A percentile compares a stretch with the other conserved stretches of the same genome.
Evolutionary conservation across 2,797 vertebrate species (phyloP).

Genomic region (Aviceda cuculoides): DNA sequence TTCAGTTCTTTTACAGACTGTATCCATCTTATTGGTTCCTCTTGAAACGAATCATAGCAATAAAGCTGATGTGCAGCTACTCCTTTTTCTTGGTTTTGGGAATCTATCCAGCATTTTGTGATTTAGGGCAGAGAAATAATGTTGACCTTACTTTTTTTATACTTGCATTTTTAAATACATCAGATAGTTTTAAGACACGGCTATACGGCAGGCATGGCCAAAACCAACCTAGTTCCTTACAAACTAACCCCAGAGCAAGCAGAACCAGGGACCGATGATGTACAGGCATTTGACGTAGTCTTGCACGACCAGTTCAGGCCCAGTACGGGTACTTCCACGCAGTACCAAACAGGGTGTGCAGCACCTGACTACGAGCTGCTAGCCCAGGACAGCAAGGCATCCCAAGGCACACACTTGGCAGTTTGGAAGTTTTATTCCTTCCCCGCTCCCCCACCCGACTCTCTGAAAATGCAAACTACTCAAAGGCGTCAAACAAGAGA

Average conservation of each 20-base stretch:
- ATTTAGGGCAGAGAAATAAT: neutral
- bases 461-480: neutral
- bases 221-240: neutral
- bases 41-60: neutral
- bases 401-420: neutral
- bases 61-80: neutral
- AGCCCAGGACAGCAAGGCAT: neutral
- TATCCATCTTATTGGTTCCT: neutral
- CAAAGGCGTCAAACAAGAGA: neutral
- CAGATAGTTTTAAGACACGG: neutral
- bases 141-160: neutral
- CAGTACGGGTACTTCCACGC: neutral
- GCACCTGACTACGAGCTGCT: neutral
- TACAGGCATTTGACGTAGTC: neutral
- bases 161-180: neutral
- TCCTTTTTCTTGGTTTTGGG: neutral
- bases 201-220: neutral
- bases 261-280: neutral
- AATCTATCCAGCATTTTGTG: neutral
- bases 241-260: neutral
- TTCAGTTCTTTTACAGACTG: neutral
- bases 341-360: neutral
- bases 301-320: neutral
- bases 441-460: rapidly evolving
- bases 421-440: no score